Conservation (phyloP, 2,888 invertebrate species). For the Cosmorhoe ocellata region DNA sequence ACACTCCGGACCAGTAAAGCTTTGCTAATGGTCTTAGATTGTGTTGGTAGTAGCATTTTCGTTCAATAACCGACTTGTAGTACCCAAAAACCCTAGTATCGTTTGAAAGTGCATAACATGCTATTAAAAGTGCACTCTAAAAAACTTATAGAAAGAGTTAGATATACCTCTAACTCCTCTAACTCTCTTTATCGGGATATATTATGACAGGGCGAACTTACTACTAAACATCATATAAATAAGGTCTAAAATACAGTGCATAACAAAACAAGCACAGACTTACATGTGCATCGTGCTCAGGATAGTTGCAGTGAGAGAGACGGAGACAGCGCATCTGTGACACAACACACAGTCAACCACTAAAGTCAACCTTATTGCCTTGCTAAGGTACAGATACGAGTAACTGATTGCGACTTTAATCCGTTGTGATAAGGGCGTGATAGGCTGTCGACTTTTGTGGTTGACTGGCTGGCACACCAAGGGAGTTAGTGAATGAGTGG, state of each 20-base stretch:
- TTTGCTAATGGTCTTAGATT: no score
- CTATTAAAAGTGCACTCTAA: slow-evolving; percentile 26
- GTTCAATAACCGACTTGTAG: no score
- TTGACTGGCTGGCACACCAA: slow-evolving; percentile 18
- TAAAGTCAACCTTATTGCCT: slow-evolving; percentile 18
- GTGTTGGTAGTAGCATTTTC: no score
- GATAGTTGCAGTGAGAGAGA: slow-evolving; percentile 60
- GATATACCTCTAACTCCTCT: no score
- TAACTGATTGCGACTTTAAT: not conserved
- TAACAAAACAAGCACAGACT: slow-evolving; percentile 44
- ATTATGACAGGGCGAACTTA: no score
- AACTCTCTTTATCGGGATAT: no score
- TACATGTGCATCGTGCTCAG: slow-evolving; percentile 63
- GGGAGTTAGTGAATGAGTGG: slow-evolving; percentile 17
- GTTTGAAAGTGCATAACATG: slow-evolving; percentile 28
- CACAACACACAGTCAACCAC: slow-evolving; percentile 36
- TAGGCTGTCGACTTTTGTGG: slow-evolving; percentile 14
- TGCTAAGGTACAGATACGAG: not conserved
- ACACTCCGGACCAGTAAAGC: no score
- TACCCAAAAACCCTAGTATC: no score
- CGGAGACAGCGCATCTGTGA: slow-evolving; percentile 70
- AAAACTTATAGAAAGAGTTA: no score
- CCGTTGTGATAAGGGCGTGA: not conserved
- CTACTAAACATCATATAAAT: not conserved
- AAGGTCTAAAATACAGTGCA: slow-evolving; percentile 6